Percentiles rank a stretch among this genome's conserved stretches.
Conservation (phyloP, 2,888 invertebrate species). For the Pheosia gnoma region DNA sequence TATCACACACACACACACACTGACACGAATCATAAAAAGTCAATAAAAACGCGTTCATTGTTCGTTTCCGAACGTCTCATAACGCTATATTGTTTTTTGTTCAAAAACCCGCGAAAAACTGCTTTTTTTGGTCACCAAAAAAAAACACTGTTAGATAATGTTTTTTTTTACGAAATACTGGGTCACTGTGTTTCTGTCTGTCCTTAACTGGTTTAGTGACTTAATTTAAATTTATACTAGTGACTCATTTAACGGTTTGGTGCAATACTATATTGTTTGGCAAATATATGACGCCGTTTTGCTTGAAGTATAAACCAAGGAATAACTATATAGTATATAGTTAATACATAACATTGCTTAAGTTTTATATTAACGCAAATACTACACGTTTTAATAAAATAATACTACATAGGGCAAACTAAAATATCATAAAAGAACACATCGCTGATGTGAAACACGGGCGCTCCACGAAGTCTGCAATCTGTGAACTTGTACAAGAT, state of each 20-base stretch:
- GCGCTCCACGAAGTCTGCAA: too few species aligned
- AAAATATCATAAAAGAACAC: too few species aligned
- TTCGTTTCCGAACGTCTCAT: slow-evolving; percentile 49
- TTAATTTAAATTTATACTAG: slow-evolving; percentile 51
- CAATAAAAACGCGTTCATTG: slow-evolving; percentile 53
- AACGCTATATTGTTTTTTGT: slow-evolving; percentile 64
- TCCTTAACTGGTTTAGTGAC: slow-evolving; percentile 58
- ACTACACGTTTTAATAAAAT: too few species aligned
- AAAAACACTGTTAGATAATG: slow-evolving; percentile 38
- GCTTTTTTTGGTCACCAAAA: slow-evolving; percentile 24
- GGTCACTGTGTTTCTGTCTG: slow-evolving; percentile 69
- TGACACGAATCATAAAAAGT: slow-evolving; percentile 36
- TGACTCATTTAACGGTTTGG: slow-evolving; percentile 42
- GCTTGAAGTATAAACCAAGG: neutral
- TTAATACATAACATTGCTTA: neutral
- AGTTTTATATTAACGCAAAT: too few species aligned
- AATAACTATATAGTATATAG: neutral
- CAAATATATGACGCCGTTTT: slow-evolving; percentile 4
- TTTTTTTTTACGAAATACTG: slow-evolving; percentile 55
- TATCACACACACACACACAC: slow-evolving; percentile 31
- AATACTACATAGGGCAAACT: too few species aligned
- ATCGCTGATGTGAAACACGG: too few species aligned
- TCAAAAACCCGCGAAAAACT: slow-evolving; percentile 58
- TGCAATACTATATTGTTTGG: slow-evolving; percentile 33
- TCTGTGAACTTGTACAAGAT: too few species aligned